A percentile compares a stretch with the other conserved stretches of the same genome.
These are phyloP conservation scores for Mesochorus sp. DNA, from an alignment of 2,888 invertebrate species.

Conservation along the genomic window DNA sequence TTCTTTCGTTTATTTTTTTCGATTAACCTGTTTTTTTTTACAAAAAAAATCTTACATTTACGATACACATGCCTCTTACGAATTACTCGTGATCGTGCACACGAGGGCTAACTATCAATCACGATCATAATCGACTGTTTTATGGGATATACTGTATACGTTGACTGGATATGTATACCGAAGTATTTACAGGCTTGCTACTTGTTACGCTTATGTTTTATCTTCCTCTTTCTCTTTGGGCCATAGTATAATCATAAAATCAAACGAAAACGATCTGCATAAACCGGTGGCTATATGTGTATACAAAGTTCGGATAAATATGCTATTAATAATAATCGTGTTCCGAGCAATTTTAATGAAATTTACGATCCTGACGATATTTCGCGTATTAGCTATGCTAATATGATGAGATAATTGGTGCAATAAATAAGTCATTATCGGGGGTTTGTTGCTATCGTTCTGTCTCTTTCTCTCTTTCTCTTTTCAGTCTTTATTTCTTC, in stretches of 20 bases:
- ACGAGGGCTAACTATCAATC: conserved; percentile 49
- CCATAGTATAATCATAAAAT: conserved; percentile 66
- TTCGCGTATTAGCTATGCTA: conserved; percentile 71
- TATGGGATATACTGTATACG: conserved; percentile 56
- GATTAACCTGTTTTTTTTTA: not conserved
- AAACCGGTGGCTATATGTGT: conserved; percentile 37
- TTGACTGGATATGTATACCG: conserved; percentile 29
- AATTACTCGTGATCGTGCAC: conserved; percentile 46
- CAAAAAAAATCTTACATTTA: conserved; percentile 33
- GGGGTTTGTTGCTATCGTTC: conserved; percentile 49
- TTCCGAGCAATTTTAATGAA: conserved; percentile 70
- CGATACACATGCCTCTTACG: conserved; percentile 12
- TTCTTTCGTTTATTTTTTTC: not conserved
- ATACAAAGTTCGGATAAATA: conserved; percentile 68
- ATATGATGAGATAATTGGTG: conserved; percentile 79
- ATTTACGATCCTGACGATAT: conserved; percentile 71
- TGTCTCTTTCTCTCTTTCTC: no score
- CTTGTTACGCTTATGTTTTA: conserved; percentile 48
- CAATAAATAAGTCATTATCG: conserved; percentile 81
- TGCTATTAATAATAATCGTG: conserved; percentile 74
- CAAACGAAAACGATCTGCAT: conserved; percentile 62
- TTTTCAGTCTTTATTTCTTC: not conserved
- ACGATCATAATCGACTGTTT: conserved; percentile 53
- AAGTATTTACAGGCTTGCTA: conserved; percentile 52
- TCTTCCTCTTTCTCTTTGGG: conserved; percentile 20